These are phyloP conservation scores for Plotosus lineatus DNA, from an alignment of 2,113 vertebrate species.

Conservation along the genomic window DNA sequence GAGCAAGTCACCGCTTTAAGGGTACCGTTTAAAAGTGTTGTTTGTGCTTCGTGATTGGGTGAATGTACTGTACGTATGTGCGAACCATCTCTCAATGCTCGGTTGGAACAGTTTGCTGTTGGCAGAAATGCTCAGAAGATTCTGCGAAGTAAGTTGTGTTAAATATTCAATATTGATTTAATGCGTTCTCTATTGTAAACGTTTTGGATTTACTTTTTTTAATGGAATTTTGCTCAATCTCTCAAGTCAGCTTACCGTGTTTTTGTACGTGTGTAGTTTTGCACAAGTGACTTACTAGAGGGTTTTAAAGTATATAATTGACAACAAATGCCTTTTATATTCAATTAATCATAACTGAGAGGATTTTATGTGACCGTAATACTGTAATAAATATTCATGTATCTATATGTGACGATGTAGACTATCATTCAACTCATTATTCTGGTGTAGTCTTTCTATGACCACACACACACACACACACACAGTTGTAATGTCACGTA, in stretches of 20 bases:
- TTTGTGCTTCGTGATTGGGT: constrained; percentile 51
- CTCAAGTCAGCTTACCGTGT: not conserved
- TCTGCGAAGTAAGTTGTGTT: constrained; percentile 7
- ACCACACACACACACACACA: constrained; percentile 2
- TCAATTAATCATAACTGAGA: constrained; percentile 36
- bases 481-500: constrained; percentile 32
- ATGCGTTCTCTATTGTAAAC: not conserved
- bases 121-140: constrained; percentile 10
- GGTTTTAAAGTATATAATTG: constrained; percentile 22
- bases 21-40: constrained; percentile 45
- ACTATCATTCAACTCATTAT: not conserved
- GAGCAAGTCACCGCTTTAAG: constrained; percentile 4
- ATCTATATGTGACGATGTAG: not conserved
- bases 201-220: not conserved
- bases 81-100: constrained; percentile 57
- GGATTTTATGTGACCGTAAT: constrained; percentile 59
- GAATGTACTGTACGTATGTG: constrained; percentile 70
- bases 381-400: constrained; percentile 66
- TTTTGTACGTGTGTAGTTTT: constrained; percentile 49
- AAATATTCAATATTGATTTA: constrained; percentile 12
- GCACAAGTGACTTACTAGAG: constrained; percentile 47
- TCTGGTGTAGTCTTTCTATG: not conserved
- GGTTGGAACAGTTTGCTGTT: constrained; percentile 52
- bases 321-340: constrained; percentile 46
- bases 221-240: not conserved